Evolutionary conservation across 1,140 invertebrate species (phyloP).

Genomic region (Trialeurodes vaporariorum): DNA sequence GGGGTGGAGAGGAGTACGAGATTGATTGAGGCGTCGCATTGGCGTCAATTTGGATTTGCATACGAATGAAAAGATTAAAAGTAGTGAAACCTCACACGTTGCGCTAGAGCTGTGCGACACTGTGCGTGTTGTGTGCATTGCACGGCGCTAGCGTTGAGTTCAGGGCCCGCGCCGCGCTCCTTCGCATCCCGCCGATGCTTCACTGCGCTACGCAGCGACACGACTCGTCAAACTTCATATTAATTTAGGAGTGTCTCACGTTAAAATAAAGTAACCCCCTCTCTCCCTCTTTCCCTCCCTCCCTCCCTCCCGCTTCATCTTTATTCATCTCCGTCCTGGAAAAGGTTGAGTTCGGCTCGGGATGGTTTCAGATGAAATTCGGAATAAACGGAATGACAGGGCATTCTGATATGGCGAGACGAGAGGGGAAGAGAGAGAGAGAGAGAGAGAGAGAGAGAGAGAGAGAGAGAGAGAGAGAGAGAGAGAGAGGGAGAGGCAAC

Average conservation of each 20-base stretch:
- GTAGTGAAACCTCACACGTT: not conserved
- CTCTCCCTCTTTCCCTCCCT: too few relatives aligned
- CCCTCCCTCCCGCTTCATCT: too few relatives aligned
- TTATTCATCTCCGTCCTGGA: not conserved
- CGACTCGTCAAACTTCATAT: not conserved
- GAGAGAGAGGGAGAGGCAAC: too few relatives aligned
- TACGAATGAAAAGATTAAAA: conserved; percentile 1
- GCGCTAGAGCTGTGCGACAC: too few relatives aligned
- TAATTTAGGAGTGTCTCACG: not conserved
- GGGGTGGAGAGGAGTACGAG: not conserved
- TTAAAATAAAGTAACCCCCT: too few relatives aligned
- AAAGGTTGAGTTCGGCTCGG: not conserved
- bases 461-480: too few relatives aligned
- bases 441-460: too few relatives aligned
- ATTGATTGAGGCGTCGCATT: not conserved
- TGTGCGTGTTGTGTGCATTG: too few relatives aligned
- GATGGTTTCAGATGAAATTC: not conserved
- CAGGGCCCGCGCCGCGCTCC: too few relatives aligned
- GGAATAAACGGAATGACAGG: not conserved
- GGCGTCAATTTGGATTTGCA: not conserved
- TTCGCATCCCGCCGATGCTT: not conserved
- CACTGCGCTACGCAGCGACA: not conserved
- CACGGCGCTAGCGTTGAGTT: not conserved
- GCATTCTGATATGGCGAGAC: not conserved
- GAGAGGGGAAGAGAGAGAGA: too few relatives aligned